Conservation (phyloP, 1,140 invertebrate genomes). For the Charaxes varanes region DNA sequence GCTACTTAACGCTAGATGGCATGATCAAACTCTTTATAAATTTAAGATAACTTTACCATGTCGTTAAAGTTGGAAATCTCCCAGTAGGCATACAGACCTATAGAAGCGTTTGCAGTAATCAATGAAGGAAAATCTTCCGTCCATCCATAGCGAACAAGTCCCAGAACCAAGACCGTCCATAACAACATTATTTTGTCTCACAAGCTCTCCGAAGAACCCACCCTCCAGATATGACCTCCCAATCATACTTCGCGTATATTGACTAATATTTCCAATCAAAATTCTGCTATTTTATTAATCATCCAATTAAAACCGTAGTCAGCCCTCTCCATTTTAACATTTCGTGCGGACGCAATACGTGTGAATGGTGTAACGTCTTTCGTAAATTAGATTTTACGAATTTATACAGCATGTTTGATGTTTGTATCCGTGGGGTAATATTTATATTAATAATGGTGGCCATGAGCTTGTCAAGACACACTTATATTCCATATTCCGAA, state of each 20-base stretch:
- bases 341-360: conserved; percentile 20
- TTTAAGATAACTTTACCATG: no score
- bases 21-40: no score
- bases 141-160: conserved; percentile 19
- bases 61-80: no score
- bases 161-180: conserved; percentile 33
- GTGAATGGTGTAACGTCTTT: conserved; percentile 16
- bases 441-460: no score
- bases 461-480: no score
- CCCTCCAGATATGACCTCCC: conserved; percentile 24
- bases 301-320: conserved; percentile 23
- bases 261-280: conserved; percentile 22
- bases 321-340: conserved; percentile 29
- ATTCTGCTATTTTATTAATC: conserved; percentile 36
- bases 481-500: no score
- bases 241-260: conserved; percentile 49
- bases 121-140: conserved; percentile 81
- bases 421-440: no score
- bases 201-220: conserved; percentile 14
- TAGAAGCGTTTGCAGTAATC: conserved; percentile 79
- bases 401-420: no score
- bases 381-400: no score
- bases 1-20: no score
- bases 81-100: no score
- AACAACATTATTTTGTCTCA: conserved; percentile 33